phyloP scores from a whole-genome alignment of 1,140 invertebrate genomes.

The Mizuhopecten yessoensis region DNA sequence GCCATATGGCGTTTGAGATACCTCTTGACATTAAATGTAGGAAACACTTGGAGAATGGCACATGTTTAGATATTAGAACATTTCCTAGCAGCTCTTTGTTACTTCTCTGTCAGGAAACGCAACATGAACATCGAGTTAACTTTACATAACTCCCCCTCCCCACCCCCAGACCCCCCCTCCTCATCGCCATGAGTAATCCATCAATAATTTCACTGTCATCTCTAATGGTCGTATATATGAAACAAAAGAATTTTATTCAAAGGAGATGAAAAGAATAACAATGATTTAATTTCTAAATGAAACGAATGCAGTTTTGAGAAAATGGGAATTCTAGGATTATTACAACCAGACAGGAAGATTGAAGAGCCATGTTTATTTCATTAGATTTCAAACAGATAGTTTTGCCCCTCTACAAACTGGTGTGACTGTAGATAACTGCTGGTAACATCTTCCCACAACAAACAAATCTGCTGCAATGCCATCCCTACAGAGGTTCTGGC shows the following conservation, averaged over 20 bases:
- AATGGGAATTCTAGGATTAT: neutral
- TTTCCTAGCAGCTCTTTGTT: neutral
- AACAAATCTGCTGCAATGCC: neutral
- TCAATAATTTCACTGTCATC: neutral
- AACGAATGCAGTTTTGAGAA: no score
- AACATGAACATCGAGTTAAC: neutral
- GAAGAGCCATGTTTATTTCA: neutral
- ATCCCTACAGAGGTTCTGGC: neutral
- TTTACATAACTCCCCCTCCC: neutral
- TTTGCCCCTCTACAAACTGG: neutral
- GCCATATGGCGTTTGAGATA: neutral
- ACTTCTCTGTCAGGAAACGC: neutral
- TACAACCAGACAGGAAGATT: neutral
- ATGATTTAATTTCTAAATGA: no score
- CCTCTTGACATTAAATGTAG: slow-evolving; percentile 2
- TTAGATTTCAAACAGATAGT: neutral
- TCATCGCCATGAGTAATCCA: neutral
- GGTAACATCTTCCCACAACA: neutral
- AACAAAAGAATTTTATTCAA: no score
- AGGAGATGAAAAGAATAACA: no score
- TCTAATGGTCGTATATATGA: no score
- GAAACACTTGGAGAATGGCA: slow-evolving; percentile 15
- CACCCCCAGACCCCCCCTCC: no score
- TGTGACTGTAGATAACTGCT: neutral
- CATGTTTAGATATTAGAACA: neutral